Evolutionary conservation across 2,113 vertebrate genomes (phyloP).

Genomic region (western clawed frog (Xenopus tropicalis)): UCB_Xtro_10.0 CM004449.2:21856501-21857000

Average conservation of each 20-base stretch:
- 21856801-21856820: not conserved
- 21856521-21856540: conserved; percentile 20
- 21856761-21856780: not conserved
- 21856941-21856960: too few relatives aligned
- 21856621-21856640: conserved; percentile 26
- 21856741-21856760: not conserved
- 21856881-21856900: not conserved
- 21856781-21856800: not conserved
- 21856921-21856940: too few relatives aligned
- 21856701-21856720: not conserved
- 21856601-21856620: conserved; percentile 8
- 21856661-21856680: conserved; percentile 8
- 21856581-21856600: conserved; percentile 32
- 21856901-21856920: too few relatives aligned
- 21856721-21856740: not conserved
- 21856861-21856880: too few relatives aligned
- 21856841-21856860: not conserved
- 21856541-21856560: conserved; percentile 17
- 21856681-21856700: not conserved
- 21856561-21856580: conserved; percentile 27
- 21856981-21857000: too few relatives aligned
- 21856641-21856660: conserved; percentile 16
- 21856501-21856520: conserved; percentile 30
- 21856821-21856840: not conserved
- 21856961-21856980: too few relatives aligned